Conservation (phyloP, 2,113 vertebrate genomes). For the Hymenochirus boettgeri region DNA sequence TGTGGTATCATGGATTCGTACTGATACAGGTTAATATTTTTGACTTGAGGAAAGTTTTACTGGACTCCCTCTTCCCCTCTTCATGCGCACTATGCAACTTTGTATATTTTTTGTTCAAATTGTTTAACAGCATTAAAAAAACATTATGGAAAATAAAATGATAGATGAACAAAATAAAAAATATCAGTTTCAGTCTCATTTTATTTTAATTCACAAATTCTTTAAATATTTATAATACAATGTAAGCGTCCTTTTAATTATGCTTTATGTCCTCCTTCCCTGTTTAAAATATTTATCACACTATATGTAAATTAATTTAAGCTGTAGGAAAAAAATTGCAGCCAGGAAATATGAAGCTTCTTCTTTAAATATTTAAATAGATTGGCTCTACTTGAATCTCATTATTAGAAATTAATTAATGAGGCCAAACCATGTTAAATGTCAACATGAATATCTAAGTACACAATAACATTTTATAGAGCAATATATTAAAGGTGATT, state of each 20-base stretch:
- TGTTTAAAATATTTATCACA: constrained; percentile 60
- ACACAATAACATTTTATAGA: neutral
- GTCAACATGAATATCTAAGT: constrained; percentile 14
- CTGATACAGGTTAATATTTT: too few relatives aligned
- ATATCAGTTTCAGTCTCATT: constrained; percentile 48
- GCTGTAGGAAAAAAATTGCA: constrained; percentile 44
- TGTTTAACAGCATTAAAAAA: too few relatives aligned
- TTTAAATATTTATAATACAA: constrained; percentile 58
- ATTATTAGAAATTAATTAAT: constrained; percentile 49
- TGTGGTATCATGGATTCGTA: too few relatives aligned
- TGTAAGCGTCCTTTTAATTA: constrained; percentile 57
- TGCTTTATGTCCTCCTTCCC: constrained; percentile 52
- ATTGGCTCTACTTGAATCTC: constrained; percentile 54
- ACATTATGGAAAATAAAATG: too few relatives aligned
- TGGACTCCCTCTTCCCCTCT: too few relatives aligned
- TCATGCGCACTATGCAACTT: too few relatives aligned
- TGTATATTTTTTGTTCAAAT: too few relatives aligned
- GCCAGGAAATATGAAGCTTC: constrained; percentile 45
- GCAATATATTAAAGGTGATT: neutral
- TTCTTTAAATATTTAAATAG: constrained; percentile 48
- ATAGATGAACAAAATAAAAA: constrained; percentile 48
- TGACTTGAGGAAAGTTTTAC: too few relatives aligned
- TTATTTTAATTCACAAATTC: constrained; percentile 59
- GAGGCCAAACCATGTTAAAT: constrained; percentile 29
- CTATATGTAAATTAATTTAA: constrained; percentile 50